Evolutionary conservation across 35 echinoderm and acorn worm genomes (phyloP), one percentile per base, ranked within the genome.

Genomic region (Strongylocentrotus purpuratus): DNA sequence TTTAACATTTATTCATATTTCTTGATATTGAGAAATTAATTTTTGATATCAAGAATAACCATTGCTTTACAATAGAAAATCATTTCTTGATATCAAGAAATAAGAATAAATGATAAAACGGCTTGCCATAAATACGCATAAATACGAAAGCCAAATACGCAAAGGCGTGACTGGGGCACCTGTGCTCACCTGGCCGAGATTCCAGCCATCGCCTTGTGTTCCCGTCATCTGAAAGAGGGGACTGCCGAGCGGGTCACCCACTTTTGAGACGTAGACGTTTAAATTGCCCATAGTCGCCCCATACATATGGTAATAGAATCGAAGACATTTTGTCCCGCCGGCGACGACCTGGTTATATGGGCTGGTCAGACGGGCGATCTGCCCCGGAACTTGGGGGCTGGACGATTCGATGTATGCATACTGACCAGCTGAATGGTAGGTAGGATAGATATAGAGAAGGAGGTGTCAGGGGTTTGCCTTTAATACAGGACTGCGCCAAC

Each of bases 341-440:
- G 61, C 90, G n/a, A 50, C 71, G 31, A 85, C 90, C 52, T 41
- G 95, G 15, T 94, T 65, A 31, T 47, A 32, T 7, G 91, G 78
- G 46, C 95, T 96, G 22, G 92, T 92, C 28, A 96, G 46, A 4
- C 95, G 31, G 22, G 95, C 95, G 15, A 32, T 52, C 0, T 96
- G 2, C 10, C 92, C 86, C 4, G 41, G 10, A 31, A n/a, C 31
- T 28, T 65, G 55, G 7, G 95, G 95, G 35, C 15, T 50, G 4
- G 90, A 94, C 4, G 95, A 31, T 32, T 96, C 95, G 59, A 96
- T 96, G 95, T 86, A 96, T 31, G 46, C 71, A 87, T 96, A 96
- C 41, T 85, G 65, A 31, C 95, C 95, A 5, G 17, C 86, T 85
- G 32, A 20, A 59, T 71, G 59, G 7, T 28, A 33, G 7, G 10